Conservation (phyloP, 1,140 invertebrate species). For the Lithobius niger region DNA sequence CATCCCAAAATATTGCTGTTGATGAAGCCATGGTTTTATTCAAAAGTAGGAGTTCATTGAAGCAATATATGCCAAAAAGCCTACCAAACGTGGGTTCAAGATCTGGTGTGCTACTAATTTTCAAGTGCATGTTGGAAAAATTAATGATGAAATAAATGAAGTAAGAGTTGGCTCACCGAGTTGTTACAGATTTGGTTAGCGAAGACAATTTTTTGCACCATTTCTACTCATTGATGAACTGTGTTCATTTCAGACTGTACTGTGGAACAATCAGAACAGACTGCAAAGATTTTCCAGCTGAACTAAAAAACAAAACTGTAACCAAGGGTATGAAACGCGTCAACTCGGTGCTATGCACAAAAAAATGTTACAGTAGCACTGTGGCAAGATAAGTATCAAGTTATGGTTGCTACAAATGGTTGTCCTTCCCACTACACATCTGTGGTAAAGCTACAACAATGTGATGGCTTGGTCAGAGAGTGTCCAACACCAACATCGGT, state of each 20-base stretch:
- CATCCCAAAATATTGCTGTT: too few relatives aligned
- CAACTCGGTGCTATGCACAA: conserved; percentile 18
- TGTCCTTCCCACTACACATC: conserved; percentile 23
- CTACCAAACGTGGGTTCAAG: conserved; percentile 35
- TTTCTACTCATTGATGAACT: conserved; percentile 26
- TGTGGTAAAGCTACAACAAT: conserved; percentile 8
- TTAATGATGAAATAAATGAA: conserved; percentile 16
- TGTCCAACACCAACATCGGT: conserved; percentile 17
- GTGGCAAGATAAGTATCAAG: conserved; percentile 28
- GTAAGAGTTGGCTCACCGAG: not conserved
- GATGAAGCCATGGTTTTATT: conserved; percentile 26
- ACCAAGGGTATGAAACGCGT: conserved; percentile 15
- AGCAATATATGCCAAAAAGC: conserved; percentile 36
- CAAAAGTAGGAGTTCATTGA: conserved; percentile 25
- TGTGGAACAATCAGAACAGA: conserved; percentile 29
- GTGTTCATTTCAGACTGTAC: conserved; percentile 23
- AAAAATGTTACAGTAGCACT: too few relatives aligned
- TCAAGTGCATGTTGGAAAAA: conserved; percentile 33
- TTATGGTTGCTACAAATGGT: conserved; percentile 30
- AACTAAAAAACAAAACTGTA: conserved; percentile 17
- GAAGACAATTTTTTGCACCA: conserved; percentile 29
- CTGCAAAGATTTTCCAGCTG: conserved; percentile 17
- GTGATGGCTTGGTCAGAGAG: conserved; percentile 6
- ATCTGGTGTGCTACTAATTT: conserved; percentile 32
- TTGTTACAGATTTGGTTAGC: not conserved